Conservation (phyloP, 2,113 vertebrate genomes). For the Anthoscopus minutus region DNA sequence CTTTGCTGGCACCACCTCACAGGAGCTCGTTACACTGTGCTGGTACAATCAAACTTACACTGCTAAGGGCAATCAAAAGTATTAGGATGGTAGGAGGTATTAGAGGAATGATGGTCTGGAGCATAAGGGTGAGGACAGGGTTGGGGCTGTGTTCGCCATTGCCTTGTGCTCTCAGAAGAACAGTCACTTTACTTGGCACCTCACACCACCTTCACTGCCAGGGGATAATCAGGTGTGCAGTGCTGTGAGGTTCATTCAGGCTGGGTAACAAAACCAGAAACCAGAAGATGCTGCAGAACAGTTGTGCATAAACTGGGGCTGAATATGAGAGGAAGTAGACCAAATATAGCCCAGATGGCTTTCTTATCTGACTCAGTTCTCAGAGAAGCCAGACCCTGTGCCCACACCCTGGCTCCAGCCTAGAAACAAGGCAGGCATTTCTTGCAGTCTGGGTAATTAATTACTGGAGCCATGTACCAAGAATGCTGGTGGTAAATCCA, state of each 20-base stretch:
- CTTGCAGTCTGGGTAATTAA: not conserved
- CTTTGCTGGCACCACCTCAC: not conserved
- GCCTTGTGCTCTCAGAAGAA: not conserved
- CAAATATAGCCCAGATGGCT: not conserved
- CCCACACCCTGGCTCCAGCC: not conserved
- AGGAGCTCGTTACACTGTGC: not conserved
- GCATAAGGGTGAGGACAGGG: not conserved
- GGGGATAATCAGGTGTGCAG: not conserved
- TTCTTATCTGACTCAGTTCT: not conserved
- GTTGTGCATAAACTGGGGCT: not conserved
- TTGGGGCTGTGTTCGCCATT: too few species aligned
- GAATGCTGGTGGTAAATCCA: conserved; percentile 4
- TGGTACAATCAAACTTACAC: too few species aligned
- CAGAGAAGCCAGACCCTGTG: not conserved
- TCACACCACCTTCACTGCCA: not conserved
- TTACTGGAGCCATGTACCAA: not conserved
- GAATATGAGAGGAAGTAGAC: not conserved
- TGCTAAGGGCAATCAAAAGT: not conserved
- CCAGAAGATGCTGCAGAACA: not conserved
- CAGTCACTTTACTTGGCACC: not conserved
- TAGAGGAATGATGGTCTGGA: not conserved
- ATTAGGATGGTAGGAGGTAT: not conserved
- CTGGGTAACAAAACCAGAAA: not conserved
- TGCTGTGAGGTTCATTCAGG: not conserved
- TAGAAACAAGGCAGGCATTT: not conserved